These are phyloP conservation scores for Mechanitis mazaeus DNA, from an alignment of 2,888 invertebrate genomes.

Conservation along the genomic window DNA sequence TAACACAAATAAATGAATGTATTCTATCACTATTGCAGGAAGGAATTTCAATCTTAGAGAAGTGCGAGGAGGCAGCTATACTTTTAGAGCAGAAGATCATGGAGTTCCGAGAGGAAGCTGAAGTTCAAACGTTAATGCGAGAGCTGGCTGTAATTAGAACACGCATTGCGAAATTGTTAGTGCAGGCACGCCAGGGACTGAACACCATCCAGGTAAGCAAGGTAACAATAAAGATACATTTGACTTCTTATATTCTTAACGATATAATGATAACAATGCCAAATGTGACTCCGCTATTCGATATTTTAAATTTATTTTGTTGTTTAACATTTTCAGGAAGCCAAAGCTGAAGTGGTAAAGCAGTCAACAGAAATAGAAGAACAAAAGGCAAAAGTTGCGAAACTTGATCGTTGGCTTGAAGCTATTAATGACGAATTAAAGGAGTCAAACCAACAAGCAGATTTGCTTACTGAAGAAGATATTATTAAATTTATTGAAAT, in stretches of 20 bases:
- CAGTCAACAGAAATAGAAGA: conserved; percentile 60
- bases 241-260: conserved; percentile 5
- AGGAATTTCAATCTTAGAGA: conserved; percentile 81
- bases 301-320: not conserved
- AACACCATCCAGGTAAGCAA: conserved; percentile 72
- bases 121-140: conserved; percentile 75
- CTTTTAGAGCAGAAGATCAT: conserved; percentile 79
- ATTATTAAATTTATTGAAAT: conserved; percentile 67
- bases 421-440: conserved; percentile 69
- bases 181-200: conserved; percentile 83
- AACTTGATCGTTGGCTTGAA: conserved; percentile 71
- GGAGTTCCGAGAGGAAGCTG: conserved; percentile 80
- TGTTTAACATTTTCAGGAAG: conserved; percentile 53
- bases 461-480: conserved; percentile 58
- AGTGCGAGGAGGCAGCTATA: conserved; percentile 80
- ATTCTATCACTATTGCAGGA: conserved; percentile 67
- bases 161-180: conserved; percentile 79
- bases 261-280: conserved; percentile 10
- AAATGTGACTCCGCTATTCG: too few species aligned
- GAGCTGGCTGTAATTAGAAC: conserved; percentile 78
- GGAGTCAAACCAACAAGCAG: conserved; percentile 57
- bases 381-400: conserved; percentile 57
- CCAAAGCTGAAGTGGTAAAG: conserved; percentile 60
- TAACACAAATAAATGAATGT: too few species aligned
- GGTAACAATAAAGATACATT: conserved; percentile 42